Evolutionary conservation across 1,140 invertebrate species (phyloP), one percentile per base, ranked within the genome.

Genomic region (Drosophila sechellia): DNA sequence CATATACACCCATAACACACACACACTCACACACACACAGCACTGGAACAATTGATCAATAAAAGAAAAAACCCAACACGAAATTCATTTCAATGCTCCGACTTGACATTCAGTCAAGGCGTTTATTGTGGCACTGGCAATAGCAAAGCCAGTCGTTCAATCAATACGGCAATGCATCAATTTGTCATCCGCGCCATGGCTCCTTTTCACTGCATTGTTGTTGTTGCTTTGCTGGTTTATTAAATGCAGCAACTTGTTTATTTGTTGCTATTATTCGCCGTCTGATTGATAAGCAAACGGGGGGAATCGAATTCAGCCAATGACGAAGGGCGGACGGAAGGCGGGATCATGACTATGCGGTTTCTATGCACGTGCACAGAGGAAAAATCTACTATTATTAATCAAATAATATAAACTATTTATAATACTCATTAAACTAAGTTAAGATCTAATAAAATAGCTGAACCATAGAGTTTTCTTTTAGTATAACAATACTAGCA

Each of bases 61-160:
- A 87, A 83, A 64, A 66, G 37, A 76, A 61, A 60, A 45, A 45
- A 46, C 11, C 54, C 70, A 66, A 66, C 56, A 78, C 57, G 53
- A 65, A 68, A 57, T 68, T 64, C 68, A 69, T 63, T 63, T 78
- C 79, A 83, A 78, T 81, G 79, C 79, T 87, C 75, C 55, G 79
- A 86, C 81, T 86, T 86, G 81, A 86, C 81, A 86, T 86, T 86
- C 75, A 86, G 65, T 83, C 69, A 81, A 87, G 81, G 64, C 72
- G 61, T 39, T 43, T 53, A 71, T 64, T 64, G 63, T 65, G 78
- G 54, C 75, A 69, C 60, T 68, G 63, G 61, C 73, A 75, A 69
- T 52, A 53, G 56, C 66, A 55, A 72, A 78, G 75, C 64, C 50
- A 77, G 61, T 42, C 50, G 69, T 57, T 37, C 45, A 87, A 86